phyloP scores from a whole-genome alignment of 92 coral and sea anemone genomes.

The Porites cylindrica region DNA sequence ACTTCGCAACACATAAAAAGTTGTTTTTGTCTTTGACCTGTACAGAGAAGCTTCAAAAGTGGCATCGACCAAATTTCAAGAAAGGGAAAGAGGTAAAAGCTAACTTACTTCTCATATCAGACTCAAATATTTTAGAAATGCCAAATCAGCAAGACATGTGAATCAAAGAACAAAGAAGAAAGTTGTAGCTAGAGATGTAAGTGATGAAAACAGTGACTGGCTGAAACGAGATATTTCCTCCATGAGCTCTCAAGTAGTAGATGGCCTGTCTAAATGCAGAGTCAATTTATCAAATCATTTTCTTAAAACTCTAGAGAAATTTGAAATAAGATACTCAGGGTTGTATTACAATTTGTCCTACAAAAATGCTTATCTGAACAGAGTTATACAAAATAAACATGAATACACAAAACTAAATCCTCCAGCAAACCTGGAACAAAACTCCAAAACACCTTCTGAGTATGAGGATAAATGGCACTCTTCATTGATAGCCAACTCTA shows the following conservation, averaged over 20 bases:
- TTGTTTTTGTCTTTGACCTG: constrained; percentile 35
- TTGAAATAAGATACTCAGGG: constrained; percentile 16
- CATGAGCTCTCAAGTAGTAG: constrained; percentile 29
- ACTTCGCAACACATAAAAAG: background rate
- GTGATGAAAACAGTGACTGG: constrained; percentile 26
- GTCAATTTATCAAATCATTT: constrained; percentile 35
- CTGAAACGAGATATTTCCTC: constrained; percentile 28
- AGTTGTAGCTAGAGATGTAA: background rate
- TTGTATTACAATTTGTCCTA: constrained; percentile 20
- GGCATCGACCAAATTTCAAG: constrained; percentile 42
- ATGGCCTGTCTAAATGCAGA: constrained; percentile 21
- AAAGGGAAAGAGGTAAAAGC: constrained; percentile 22
- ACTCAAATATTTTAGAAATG: constrained; percentile 53
- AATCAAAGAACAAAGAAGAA: constrained; percentile 41
- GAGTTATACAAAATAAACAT: constrained; percentile 2
- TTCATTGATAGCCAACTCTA: constrained; percentile 41
- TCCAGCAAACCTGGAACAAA: constrained; percentile 34
- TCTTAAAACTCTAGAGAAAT: constrained; percentile 34
- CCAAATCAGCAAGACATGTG: constrained; percentile 45
- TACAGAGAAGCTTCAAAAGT: constrained; percentile 43
- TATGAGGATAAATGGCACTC: constrained; percentile 47
- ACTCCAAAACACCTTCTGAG: constrained; percentile 34
- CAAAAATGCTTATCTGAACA: background rate
- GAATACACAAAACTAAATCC: constrained; percentile 46
- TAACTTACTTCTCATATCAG: constrained; percentile 48